Evolutionary conservation across 1,140 invertebrate genomes (phyloP), one percentile per base, ranked within the genome.

Genomic region (Wasmannia auropunctata): DNA sequence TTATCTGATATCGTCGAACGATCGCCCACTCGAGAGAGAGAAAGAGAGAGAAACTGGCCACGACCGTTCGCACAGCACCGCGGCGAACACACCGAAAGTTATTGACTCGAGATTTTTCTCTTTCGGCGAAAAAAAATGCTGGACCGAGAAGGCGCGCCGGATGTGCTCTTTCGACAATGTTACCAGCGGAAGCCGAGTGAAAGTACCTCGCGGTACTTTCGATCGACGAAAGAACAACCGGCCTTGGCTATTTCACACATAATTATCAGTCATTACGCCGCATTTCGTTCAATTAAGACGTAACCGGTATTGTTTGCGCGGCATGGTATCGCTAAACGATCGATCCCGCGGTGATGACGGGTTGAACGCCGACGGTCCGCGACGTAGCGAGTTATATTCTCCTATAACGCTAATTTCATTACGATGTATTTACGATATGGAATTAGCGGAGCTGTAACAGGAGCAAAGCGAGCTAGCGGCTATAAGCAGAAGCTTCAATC

Each of bases 231-330:
- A 83, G 51, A 74, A 72, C 62, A 22, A 74, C 25, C 37, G 79
- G 65, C 79, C 79, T 83, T 83, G 79, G 51, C 67, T 83, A 72
- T 58, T 83, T 83, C 25, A 43, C 37, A 74, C 67, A n/a, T 74
- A 83, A 83, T 83, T 83, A 46, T 34, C 79, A 28, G 62, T 51
- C 37, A 51, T 58, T 62, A 74, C 58, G 5, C 7, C 8, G 67
- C n/a, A 40, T 60, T n/a, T 46, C 37, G 56, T 46, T 67, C 19
- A 14, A 67, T 83, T 74, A 83, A 58, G 28, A 58, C 54, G 51
- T 72, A 62, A 83, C n/a, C 46, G 51, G 3, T 67, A 22, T 51
- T 79, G 43, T 77, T 46, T 65, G 63, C 65, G 65, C 37, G 16
- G n/a, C n/a, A n/a, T n/a, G n/a, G n/a, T 46, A 49, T 31, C 58